Evolutionary conservation across 2,888 invertebrate species (phyloP).

Genomic region (Zhengitettix transpicula): DNA sequence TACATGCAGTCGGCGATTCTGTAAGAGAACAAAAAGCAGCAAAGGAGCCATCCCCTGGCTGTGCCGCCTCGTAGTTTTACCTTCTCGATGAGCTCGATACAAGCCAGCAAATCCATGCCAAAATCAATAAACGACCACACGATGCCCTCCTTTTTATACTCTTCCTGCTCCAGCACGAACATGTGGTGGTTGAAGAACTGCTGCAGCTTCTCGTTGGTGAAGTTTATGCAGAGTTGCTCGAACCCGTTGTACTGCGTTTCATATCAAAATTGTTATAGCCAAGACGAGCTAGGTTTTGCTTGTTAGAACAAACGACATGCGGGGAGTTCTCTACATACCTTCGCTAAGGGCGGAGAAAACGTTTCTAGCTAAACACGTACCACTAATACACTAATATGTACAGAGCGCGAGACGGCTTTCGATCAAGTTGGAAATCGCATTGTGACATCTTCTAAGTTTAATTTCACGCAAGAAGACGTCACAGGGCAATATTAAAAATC

Average conservation of each 20-base stretch:
- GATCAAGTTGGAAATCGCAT: no score
- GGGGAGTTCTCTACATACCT: no score
- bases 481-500: no score
- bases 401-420: no score
- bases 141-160: conserved; percentile 83
- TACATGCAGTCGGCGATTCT: neutral
- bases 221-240: conserved; percentile 93
- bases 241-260: conserved; percentile 68
- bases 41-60: neutral
- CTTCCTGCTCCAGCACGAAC: conserved; percentile 92
- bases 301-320: no score
- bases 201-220: conserved; percentile 88
- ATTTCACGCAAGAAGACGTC: no score
- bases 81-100: conserved; percentile 84
- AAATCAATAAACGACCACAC: conserved; percentile 89
- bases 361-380: no score
- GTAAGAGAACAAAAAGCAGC: neutral
- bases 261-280: neutral
- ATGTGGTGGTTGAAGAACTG: conserved; percentile 94
- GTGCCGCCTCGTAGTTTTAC: conserved; percentile 30
- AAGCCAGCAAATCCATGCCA: conserved; percentile 83
- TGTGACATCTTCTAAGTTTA: no score
- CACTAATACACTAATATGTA: no score
- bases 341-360: no score
- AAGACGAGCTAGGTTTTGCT: no score